Evolutionary conservation across 2,888 invertebrate species (phyloP).

Genomic region (Drosophila paracracens): DNA sequence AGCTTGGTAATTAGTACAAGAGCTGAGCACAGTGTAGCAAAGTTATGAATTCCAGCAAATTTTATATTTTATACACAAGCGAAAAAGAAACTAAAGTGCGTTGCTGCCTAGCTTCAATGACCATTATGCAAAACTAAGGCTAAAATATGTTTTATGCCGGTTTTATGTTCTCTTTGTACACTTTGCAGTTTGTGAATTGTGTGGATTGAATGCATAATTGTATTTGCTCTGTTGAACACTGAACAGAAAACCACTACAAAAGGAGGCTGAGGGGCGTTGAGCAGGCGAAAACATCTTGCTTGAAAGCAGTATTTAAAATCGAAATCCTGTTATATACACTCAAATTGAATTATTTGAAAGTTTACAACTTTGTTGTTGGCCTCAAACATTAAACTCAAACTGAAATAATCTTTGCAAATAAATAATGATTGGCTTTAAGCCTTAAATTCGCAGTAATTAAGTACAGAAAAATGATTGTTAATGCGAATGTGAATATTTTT

Average conservation of each 20-base stretch:
- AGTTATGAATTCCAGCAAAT: slow-evolving; percentile 36
- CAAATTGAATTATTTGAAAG: background rate
- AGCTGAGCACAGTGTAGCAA: slow-evolving; percentile 33
- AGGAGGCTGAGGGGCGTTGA: background rate
- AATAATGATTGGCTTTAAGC: background rate
- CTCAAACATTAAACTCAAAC: background rate
- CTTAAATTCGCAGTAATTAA: background rate
- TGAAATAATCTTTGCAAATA: background rate
- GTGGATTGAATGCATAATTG: slow-evolving; percentile 8
- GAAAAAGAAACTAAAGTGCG: slow-evolving; percentile 10
- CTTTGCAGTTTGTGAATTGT: slow-evolving; percentile 4
- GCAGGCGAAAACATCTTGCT: background rate
- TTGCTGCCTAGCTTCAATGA: slow-evolving; percentile 46
- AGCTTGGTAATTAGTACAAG: slow-evolving; percentile 15
- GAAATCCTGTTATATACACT: background rate
- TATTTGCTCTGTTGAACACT: slow-evolving; percentile 22
- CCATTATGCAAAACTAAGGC: slow-evolving; percentile 53
- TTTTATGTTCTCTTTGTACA: slow-evolving; percentile 27
- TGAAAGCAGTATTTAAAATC: background rate
- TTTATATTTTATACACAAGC: slow-evolving; percentile 22
- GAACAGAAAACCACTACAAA: background rate
- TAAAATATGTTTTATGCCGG: slow-evolving; percentile 56
- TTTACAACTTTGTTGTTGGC: too few species aligned
- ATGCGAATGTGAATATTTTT: background rate
- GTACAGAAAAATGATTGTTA: background rate